Base-by-base conservation (phyloP, 1,140 invertebrate species). In the Cheumatopsyche charites region DNA sequence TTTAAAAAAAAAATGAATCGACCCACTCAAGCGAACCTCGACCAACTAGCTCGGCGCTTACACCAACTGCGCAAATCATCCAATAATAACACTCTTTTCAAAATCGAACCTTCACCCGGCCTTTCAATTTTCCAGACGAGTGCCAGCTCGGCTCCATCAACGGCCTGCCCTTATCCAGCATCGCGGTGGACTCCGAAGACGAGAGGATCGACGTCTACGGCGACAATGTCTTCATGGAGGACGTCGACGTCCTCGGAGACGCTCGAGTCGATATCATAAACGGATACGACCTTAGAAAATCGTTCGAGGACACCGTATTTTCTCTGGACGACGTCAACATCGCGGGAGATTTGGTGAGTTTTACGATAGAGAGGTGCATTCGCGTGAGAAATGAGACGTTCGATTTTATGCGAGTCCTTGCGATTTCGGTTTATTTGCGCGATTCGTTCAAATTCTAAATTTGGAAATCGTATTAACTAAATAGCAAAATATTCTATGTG, bases 271-370 rank as follows among this genome's bases (percentile, higher is more conserved):
- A 52, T 11, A 61, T 26, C 7, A 66, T 81, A 1, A 81, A 80
- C 45, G 49, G 67, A 13, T 12, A 77, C 0, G 43, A 79, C 21
- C 43, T 80, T 17, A 70, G 49, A 0, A 29, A 71, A 5, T 73
- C 75, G 12, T 80, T 75, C 26, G 36, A 66, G 0, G 47, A 71
- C 15, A 75, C 78, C 17, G 52, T 80, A 15, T 67, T 76, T 13
- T 77, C 77, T n/a, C 36, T 76, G 25, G 76, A 78, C 36, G 62
- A 79, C 15, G 69, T 75, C 6, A 62, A 77, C 0, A 78, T 82
- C 4, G 29, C 43, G 12, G 81, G 79, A 55, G 67, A 81, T 25
- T 49, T 82, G 63, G 80, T 82, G 70, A 73, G 73, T 58, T 13
- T 13, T 25, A 58, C 21, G 9, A 9, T n/a, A n/a, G n/a, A n/a